A percentile compares a stretch with the other conserved stretches of the same genome.
These are phyloP conservation scores for Echinarachnius parma DNA, from an alignment of 53 echinoderm and acorn worm genomes.

Conservation along the genomic window DNA sequence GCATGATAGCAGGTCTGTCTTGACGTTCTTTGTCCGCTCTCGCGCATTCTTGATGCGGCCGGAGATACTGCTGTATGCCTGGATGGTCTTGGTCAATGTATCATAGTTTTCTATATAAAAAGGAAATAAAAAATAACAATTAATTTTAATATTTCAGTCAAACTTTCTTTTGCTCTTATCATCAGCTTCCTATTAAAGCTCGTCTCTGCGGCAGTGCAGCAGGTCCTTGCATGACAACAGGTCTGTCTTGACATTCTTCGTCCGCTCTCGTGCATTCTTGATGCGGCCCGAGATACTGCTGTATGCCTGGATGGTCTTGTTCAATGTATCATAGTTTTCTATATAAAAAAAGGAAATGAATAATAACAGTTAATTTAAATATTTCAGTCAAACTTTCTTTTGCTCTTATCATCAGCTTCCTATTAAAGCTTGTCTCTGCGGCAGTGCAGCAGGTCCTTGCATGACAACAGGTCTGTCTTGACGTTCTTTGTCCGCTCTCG, in stretches of 20 bases:
- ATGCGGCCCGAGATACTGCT: conserved; percentile 94
- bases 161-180: too few relatives aligned
- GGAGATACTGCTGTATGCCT: conserved; percentile 97
- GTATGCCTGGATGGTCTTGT: conserved; percentile 98
- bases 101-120: conserved; percentile 90
- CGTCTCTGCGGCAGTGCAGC: conserved; percentile 90
- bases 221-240: conserved; percentile 95
- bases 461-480: conserved; percentile 83
- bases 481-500: conserved; percentile 77
- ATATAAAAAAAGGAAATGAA: too few relatives aligned
- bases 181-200: too few relatives aligned
- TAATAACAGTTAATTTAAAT: too few relatives aligned
- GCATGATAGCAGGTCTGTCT: conserved; percentile 84
- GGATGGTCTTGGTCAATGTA: conserved; percentile 96
- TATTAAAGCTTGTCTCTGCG: conserved; percentile 83
- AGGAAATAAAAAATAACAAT: too few relatives aligned
- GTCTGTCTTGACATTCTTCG: conserved; percentile 77
- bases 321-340: conserved; percentile 95
- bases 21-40: conserved; percentile 77
- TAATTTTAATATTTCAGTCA: too few relatives aligned
- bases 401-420: too few relatives aligned
- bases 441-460: conserved; percentile 98
- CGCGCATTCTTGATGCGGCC: conserved; percentile 84
- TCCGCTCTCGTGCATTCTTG: conserved; percentile 80
- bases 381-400: too few relatives aligned